A percentile compares a stretch with the other conserved stretches of the same genome.
Conservation (phyloP, 2,888 invertebrate genomes). For the Orthosia gracilis region DNA sequence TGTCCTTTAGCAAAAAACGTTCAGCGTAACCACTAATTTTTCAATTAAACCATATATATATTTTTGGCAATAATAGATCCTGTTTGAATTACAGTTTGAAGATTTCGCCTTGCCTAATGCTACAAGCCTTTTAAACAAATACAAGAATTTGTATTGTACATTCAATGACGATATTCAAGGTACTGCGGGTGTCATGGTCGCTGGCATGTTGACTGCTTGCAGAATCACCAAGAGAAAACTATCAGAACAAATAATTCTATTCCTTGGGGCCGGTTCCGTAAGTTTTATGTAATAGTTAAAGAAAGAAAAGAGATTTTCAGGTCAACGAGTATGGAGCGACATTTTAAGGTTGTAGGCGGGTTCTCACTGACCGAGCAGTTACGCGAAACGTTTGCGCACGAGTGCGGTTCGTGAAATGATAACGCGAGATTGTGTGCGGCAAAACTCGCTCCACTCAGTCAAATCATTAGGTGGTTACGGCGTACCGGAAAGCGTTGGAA, state of each 20-base stretch:
- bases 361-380: background rate
- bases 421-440: no score
- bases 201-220: constrained; percentile 95
- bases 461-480: no score
- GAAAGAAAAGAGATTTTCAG: background rate
- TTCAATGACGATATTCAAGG: constrained; percentile 99
- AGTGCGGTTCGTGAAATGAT: no score
- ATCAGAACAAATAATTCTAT: constrained; percentile 95
- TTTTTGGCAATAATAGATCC: background rate
- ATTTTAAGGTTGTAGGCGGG: background rate
- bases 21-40: background rate
- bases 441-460: no score
- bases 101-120: constrained; percentile 99
- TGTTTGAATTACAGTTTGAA: constrained; percentile 93
- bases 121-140: constrained; percentile 96
- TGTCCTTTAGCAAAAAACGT: background rate
- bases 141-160: constrained; percentile 96
- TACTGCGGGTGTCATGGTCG: constrained; percentile 97
- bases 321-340: background rate
- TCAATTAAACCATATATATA: background rate
- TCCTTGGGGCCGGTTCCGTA: constrained; percentile 96
- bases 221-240: constrained; percentile 94
- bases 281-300: constrained; percentile 58
- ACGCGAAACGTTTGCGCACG: background rate
- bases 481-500: no score